Percentiles rank a stretch among this genome's conserved stretches.
Conservation (phyloP, 1,140 invertebrate species). For the Drosophila cardini region DNA sequence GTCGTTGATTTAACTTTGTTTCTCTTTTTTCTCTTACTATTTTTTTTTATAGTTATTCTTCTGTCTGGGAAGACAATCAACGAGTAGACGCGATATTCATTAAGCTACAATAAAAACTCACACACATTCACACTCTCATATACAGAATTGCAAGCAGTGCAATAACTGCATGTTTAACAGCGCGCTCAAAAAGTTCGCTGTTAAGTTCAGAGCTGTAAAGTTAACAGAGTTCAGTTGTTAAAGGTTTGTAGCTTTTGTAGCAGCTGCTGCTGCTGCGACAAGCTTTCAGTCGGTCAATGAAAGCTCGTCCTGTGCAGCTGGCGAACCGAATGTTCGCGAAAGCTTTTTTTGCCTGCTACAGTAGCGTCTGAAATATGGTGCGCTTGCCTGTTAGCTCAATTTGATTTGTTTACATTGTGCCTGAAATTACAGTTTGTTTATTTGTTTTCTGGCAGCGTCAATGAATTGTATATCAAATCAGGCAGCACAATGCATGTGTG, state of each 20-base stretch:
- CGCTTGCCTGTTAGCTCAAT: neutral
- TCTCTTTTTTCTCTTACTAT: neutral
- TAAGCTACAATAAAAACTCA: conserved; percentile 39
- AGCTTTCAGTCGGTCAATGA: conserved; percentile 13
- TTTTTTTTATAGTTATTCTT: neutral
- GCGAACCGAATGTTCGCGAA: neutral
- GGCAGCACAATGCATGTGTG: conserved; percentile 1
- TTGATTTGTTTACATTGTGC: conserved; percentile 48
- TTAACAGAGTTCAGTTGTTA: conserved; percentile 24
- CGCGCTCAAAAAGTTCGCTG: conserved; percentile 1
- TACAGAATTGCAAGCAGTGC: conserved; percentile 26
- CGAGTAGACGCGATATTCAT: conserved; percentile 52
- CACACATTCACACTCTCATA: neutral
- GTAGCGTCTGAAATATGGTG: conserved; percentile 27
- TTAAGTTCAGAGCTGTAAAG: conserved; percentile 18
- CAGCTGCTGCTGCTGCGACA: neutral
- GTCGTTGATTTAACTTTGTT: conserved; percentile 76
- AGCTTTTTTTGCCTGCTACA: conserved; percentile 32
- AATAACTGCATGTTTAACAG: conserved; percentile 12
- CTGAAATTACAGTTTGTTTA: conserved; percentile 46
- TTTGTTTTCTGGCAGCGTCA: conserved; percentile 33
- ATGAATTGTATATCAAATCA: conserved; percentile 30
- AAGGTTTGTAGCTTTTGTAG: conserved; percentile 18
- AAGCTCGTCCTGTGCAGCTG: conserved; percentile 33
- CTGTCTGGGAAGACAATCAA: conserved; percentile 79